phyloP scores from a whole-genome alignment of 2,888 invertebrate genomes.

The Coenonympha arcania region DNA sequence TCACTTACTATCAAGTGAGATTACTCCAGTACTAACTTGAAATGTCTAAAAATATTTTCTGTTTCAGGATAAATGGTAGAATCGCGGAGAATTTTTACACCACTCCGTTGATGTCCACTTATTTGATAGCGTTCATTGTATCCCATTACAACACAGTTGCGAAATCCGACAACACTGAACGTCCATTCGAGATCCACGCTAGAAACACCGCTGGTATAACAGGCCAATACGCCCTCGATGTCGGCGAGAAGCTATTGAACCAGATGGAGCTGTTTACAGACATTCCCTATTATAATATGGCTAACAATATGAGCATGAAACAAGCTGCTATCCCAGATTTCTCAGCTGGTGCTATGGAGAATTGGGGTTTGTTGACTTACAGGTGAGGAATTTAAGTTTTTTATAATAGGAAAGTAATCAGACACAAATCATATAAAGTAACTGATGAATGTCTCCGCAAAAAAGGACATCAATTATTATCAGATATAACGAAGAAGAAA shows the following conservation, averaged over 20 bases:
- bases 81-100: slow-evolving; percentile 63
- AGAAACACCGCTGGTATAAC: slow-evolving; percentile 53
- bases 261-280: slow-evolving; percentile 76
- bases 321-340: slow-evolving; percentile 87
- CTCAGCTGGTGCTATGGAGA: slow-evolving; percentile 87
- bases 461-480: no score
- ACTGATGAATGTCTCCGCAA: no score
- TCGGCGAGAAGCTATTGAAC: slow-evolving; percentile 61
- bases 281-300: slow-evolving; percentile 68
- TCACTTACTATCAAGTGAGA: no score
- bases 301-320: slow-evolving; percentile 70
- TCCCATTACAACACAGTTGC: slow-evolving; percentile 77
- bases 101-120: slow-evolving; percentile 83
- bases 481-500: no score
- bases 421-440: no score
- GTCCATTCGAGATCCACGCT: slow-evolving; percentile 62
- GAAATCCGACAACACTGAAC: slow-evolving; percentile 28
- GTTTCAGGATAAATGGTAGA: slow-evolving; percentile 40
- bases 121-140: slow-evolving; percentile 88
- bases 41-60: no score
- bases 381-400: slow-evolving; percentile 69
- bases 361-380: slow-evolving; percentile 88
- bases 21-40: no score
- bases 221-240: slow-evolving; percentile 60
- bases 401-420: no score